These are phyloP conservation scores for Sparus aurata DNA, from an alignment of 2,797 vertebrate species.

Conservation along the genomic window DNA sequence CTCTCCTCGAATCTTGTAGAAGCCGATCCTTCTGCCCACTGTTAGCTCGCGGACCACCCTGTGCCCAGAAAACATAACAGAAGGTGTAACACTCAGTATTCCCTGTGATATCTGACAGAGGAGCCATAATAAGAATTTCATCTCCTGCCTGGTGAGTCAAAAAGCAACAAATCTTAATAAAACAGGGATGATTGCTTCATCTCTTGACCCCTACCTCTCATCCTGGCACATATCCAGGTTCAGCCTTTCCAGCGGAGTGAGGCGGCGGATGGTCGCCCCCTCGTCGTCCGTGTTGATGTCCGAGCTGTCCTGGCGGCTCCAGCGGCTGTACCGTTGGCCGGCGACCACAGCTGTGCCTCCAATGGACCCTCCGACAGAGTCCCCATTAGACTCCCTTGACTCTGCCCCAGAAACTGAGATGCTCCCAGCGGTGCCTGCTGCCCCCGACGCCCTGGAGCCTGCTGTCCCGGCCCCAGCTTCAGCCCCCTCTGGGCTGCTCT, in stretches of 20 bases:
- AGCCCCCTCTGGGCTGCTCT: slow-evolving; percentile 79
- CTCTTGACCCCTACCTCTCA: slow-evolving; percentile 79
- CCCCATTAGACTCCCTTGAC: slow-evolving; percentile 59
- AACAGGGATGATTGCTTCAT: not conserved
- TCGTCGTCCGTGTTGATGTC: slow-evolving; percentile 89
- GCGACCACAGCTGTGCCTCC: slow-evolving; percentile 57
- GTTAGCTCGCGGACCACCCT: slow-evolving; percentile 95
- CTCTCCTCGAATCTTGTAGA: slow-evolving; percentile 96
- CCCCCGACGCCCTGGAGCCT: slow-evolving; percentile 49
- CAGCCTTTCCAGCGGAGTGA: slow-evolving; percentile 93
- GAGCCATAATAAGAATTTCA: not conserved
- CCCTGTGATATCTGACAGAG: not conserved
- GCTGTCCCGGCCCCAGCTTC: slow-evolving; percentile 63
- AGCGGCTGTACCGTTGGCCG: slow-evolving; percentile 81
- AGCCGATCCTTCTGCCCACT: slow-evolving; percentile 94
- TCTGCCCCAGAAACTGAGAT: slow-evolving; percentile 64
- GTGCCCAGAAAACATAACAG: slow-evolving; percentile 40
- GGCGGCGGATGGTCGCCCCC: slow-evolving; percentile 82
- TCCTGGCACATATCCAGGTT: slow-evolving; percentile 96
- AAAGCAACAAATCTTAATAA: not conserved
- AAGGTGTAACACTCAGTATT: slow-evolving; percentile 8
- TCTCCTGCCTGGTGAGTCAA: not conserved
- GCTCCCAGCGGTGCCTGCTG: slow-evolving; percentile 45
- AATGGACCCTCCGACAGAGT: slow-evolving; percentile 58
- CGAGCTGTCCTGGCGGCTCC: slow-evolving; percentile 89